A percentile compares a stretch with the other conserved stretches of the same genome.
Evolutionary conservation across 2,113 vertebrate genomes (phyloP).

Genomic region (Erythrolamprus reginae): DNA sequence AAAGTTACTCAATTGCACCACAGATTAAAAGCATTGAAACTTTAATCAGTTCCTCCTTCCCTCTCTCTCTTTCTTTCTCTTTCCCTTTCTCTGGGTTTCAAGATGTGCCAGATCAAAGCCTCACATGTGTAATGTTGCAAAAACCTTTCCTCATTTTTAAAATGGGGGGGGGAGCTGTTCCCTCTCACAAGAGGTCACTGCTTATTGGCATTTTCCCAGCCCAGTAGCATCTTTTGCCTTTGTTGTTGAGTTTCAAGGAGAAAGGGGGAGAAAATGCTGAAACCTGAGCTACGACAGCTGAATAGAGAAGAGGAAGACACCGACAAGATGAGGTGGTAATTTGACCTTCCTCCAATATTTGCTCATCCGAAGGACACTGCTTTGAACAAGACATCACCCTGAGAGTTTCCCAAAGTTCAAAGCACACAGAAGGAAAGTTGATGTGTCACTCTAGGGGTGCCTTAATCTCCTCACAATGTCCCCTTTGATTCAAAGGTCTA

Average conservation of each 20-base stretch:
- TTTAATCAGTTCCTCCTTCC: neutral
- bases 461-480: conserved; percentile 57
- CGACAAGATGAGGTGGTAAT: conserved; percentile 62
- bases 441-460: conserved; percentile 45
- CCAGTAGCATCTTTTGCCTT: conserved; percentile 46
- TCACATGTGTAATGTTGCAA: neutral
- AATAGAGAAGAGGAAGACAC: conserved; percentile 54
- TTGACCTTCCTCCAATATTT: conserved; percentile 60
- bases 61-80: neutral
- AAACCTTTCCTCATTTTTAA: neutral
- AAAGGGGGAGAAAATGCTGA: conserved; percentile 53
- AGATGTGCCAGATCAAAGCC: neutral
- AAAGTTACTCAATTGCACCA: neutral
- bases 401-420: conserved; percentile 59
- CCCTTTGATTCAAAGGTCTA: conserved; percentile 58
- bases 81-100: neutral
- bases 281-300: conserved; percentile 57
- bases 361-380: conserved; percentile 61
- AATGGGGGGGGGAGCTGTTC: neutral
- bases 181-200: conserved; percentile 39
- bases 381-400: conserved; percentile 62
- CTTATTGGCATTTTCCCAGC: conserved; percentile 38
- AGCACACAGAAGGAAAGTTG: conserved; percentile 48
- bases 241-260: conserved; percentile 43
- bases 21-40: neutral